phyloP scores from a whole-genome alignment of 1,140 invertebrate genomes.

The Cephus cinctus region DNA sequence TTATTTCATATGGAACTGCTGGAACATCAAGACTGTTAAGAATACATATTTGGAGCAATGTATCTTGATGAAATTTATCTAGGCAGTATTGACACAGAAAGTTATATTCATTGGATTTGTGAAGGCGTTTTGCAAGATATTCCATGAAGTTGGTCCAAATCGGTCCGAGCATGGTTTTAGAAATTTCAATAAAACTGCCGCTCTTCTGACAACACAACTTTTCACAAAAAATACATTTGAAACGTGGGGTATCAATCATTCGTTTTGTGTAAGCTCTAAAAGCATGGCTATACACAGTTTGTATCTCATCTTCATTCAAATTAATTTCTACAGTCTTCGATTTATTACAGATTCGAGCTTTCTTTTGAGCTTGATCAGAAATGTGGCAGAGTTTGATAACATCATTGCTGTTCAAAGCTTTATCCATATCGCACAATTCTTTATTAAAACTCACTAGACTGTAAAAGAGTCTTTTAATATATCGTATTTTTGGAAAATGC shows the following conservation, averaged over 20 bases:
- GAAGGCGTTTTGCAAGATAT: background rate
- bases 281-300: background rate
- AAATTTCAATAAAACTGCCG: background rate
- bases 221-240: slow-evolving; percentile 8
- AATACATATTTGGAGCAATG: slow-evolving; percentile 5
- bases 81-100: slow-evolving; percentile 7
- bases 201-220: slow-evolving; percentile 2
- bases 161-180: background rate
- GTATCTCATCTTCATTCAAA: slow-evolving; percentile 6
- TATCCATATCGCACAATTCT: slow-evolving; percentile 4
- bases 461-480: slow-evolving; percentile 1
- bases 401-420: slow-evolving; percentile 1
- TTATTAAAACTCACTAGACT: background rate
- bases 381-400: no score
- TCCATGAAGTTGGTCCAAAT: background rate
- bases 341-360: slow-evolving; percentile 1
- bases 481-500: no score
- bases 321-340: slow-evolving; percentile 6
- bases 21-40: no score
- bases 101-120: background rate
- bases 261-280: slow-evolving; percentile 9
- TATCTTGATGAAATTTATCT: slow-evolving; percentile 4
- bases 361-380: slow-evolving; percentile 5
- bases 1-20: no score
- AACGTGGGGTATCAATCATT: slow-evolving; percentile 1